These are phyloP conservation scores for Ramphastos sulfuratus DNA, from an alignment of 2,113 vertebrate species.

Conservation along the genomic window DNA sequence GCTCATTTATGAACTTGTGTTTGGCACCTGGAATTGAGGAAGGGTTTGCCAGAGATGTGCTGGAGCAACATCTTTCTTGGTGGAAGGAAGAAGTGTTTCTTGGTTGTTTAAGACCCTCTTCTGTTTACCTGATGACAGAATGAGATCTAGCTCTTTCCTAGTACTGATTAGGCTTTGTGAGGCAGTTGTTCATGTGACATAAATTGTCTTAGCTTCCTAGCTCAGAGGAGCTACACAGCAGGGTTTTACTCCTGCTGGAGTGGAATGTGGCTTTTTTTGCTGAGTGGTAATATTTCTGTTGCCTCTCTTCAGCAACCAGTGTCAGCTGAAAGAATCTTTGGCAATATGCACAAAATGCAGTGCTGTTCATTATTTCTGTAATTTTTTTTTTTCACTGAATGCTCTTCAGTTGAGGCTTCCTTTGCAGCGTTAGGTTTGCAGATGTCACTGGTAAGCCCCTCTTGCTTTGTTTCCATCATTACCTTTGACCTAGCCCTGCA, in stretches of 20 bases:
- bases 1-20: neutral
- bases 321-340: neutral
- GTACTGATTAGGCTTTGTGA: neutral
- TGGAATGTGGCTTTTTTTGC: neutral
- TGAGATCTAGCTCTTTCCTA: neutral
- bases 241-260: neutral
- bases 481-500: neutral
- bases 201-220: neutral
- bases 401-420: neutral
- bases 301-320: neutral
- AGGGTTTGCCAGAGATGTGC: neutral
- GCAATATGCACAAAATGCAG: neutral
- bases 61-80: neutral
- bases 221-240: neutral
- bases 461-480: neutral
- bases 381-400: neutral
- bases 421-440: neutral
- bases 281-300: neutral
- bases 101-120: neutral
- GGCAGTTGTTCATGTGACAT: neutral
- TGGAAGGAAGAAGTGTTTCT: neutral
- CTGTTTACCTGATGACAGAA: neutral
- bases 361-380: neutral
- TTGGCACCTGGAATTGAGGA: neutral
- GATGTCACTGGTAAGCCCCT: neutral